Evolutionary conservation across 2,113 vertebrate genomes (phyloP).

Genomic region (Synodontis membranacea): DNA sequence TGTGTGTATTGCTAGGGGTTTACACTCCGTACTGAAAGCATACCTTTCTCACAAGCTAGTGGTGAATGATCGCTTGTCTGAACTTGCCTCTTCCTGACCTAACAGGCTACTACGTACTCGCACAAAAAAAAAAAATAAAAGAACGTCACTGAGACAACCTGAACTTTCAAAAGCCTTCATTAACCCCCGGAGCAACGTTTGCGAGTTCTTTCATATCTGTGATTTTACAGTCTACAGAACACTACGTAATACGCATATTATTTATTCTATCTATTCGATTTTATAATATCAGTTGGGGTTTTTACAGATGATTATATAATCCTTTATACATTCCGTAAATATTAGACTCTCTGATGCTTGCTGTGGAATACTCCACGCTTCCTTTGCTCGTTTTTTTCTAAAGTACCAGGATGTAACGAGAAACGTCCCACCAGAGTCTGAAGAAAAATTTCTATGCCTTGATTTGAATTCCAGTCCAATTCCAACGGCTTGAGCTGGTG

Average conservation of each 20-base stretch:
- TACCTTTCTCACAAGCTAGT: slow-evolving; percentile 29
- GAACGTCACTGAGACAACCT: not conserved
- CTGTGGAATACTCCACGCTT: not conserved
- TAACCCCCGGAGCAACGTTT: not conserved
- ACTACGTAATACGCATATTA: no score
- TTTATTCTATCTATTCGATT: no score
- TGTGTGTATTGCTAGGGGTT: not conserved
- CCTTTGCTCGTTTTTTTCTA: not conserved
- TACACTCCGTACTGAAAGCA: not conserved
- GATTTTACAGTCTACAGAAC: no score
- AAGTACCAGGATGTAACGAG: not conserved
- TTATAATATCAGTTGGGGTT: not conserved
- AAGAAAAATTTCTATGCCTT: not conserved
- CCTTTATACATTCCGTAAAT: not conserved
- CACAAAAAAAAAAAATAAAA: not conserved
- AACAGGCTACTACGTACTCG: not conserved
- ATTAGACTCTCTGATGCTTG: not conserved
- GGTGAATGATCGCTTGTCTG: slow-evolving; percentile 17
- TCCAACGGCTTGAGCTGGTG: not conserved
- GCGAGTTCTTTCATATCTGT: not conserved
- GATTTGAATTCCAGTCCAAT: not conserved
- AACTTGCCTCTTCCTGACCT: not conserved
- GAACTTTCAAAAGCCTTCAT: not conserved
- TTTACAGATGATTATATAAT: not conserved
- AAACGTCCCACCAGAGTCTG: not conserved